Conservation (phyloP, 2,797 vertebrate species). For the Pampus argenteus region DNA sequence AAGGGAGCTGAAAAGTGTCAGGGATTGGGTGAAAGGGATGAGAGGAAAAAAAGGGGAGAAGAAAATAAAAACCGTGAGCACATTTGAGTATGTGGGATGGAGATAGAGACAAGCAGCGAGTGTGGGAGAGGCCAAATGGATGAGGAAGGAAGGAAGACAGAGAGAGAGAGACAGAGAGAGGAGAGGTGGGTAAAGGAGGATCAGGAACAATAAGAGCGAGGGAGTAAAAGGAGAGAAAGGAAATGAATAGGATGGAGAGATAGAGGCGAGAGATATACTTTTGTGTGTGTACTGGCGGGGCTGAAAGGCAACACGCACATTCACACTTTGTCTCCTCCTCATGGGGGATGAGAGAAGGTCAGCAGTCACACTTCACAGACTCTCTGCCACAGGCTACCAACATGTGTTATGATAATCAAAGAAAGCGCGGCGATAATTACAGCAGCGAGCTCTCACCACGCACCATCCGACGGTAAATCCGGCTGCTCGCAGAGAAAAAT, state of each 20-base stretch:
- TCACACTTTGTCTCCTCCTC: constrained; percentile 40
- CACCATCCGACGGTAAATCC: constrained; percentile 52
- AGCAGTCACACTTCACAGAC: constrained; percentile 61
- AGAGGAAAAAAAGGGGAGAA: background rate
- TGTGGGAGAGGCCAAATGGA: constrained; percentile 27
- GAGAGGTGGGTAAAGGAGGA: background rate
- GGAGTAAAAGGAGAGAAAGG: constrained; percentile 19
- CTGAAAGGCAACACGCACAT: constrained; percentile 15
- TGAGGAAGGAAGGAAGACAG: constrained; percentile 3
- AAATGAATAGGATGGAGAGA: constrained; percentile 39
- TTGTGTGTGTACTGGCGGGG: constrained; percentile 2
- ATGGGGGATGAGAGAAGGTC: constrained; percentile 63
- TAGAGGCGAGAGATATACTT: constrained; percentile 29
- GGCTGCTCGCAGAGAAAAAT: constrained; percentile 43
- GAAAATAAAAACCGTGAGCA: constrained; percentile 13
- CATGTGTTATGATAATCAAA: constrained; percentile 68
- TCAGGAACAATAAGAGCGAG: constrained; percentile 32
- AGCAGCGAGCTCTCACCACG: constrained; percentile 31
- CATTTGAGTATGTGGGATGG: constrained; percentile 28
- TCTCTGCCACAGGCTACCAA: constrained; percentile 58
- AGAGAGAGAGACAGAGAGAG: background rate
- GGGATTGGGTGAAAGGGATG: constrained; percentile 6
- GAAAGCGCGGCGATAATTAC: constrained; percentile 68
- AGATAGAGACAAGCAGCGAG: constrained; percentile 7
- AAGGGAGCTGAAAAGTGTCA: constrained; percentile 12